These are phyloP conservation scores for Hylaeus volcanicus DNA, from an alignment of 1,140 invertebrate genomes.

Conservation along the genomic window DNA sequence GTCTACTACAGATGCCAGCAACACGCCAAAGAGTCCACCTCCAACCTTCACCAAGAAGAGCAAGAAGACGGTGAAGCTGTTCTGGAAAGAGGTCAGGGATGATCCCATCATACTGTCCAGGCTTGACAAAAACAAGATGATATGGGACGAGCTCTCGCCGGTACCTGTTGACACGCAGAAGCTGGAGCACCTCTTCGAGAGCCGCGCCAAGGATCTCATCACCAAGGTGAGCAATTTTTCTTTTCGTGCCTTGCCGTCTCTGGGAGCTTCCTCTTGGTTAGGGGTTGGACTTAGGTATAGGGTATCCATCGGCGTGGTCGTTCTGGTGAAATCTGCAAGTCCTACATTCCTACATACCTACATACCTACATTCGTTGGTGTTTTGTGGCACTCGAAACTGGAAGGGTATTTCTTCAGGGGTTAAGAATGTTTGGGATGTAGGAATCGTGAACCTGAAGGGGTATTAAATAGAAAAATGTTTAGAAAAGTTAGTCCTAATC, in stretches of 20 bases:
- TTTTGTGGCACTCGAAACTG: no score
- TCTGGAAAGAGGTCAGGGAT: conserved; percentile 97
- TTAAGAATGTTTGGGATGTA: no score
- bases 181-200: conserved; percentile 98
- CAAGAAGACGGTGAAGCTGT: conserved; percentile 99
- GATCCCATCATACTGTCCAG: conserved; percentile 88
- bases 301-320: neutral
- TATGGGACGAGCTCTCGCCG: conserved; percentile 96
- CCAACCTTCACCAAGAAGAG: conserved; percentile 87
- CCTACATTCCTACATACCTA: no score
- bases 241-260: neutral
- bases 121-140: conserved; percentile 85
- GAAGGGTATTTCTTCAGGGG: no score
- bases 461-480: no score
- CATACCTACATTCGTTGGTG: no score
- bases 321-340: neutral
- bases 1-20: conserved; percentile 51
- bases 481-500: no score
- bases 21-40: conserved; percentile 74
- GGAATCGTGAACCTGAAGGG: no score
- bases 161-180: conserved; percentile 95
- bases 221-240: conserved; percentile 87
- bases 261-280: neutral
- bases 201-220: conserved; percentile 96
- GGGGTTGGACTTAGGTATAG: no score